These are phyloP conservation scores for Drosophila pruinosa DNA, from an alignment of 1,140 invertebrate genomes.

Conservation along the genomic window DNA sequence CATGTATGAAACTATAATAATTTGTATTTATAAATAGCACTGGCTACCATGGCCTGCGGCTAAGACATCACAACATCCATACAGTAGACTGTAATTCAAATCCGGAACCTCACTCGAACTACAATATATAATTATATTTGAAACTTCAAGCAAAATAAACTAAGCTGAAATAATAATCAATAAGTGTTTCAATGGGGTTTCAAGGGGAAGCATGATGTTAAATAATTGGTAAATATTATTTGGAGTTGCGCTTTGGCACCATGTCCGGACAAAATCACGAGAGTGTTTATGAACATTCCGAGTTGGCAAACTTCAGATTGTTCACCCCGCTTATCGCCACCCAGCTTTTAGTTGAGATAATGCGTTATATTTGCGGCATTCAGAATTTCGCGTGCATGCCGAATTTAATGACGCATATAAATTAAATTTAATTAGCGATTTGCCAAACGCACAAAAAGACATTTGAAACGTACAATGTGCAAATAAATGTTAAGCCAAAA, in stretches of 20 bases:
- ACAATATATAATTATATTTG: not conserved
- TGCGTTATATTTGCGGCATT: not conserved
- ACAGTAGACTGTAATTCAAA: not conserved
- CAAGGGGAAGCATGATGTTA: no score
- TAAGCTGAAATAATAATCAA: not conserved
- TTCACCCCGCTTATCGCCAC: not conserved
- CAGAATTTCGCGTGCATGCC: not conserved
- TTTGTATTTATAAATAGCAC: constrained; percentile 7
- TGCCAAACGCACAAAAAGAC: not conserved
- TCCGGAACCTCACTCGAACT: not conserved
- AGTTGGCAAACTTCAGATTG: not conserved
- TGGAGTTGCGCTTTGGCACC: not conserved
- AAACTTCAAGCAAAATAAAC: not conserved
- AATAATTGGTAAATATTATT: not conserved
- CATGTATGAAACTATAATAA: constrained; percentile 11
- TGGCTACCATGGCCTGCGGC: constrained; percentile 4
- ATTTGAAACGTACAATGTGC: not conserved
- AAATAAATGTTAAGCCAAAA: not conserved
- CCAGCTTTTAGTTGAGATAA: not conserved
- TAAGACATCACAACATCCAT: constrained; percentile 13
- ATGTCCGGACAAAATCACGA: not conserved
- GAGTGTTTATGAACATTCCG: not conserved
- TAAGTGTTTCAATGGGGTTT: not conserved
- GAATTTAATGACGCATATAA: constrained; percentile 9
- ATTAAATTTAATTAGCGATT: constrained; percentile 22